phyloP scores from a whole-genome alignment of 2,113 vertebrate genomes.

The Chloropsis cyanopogon region DNA sequence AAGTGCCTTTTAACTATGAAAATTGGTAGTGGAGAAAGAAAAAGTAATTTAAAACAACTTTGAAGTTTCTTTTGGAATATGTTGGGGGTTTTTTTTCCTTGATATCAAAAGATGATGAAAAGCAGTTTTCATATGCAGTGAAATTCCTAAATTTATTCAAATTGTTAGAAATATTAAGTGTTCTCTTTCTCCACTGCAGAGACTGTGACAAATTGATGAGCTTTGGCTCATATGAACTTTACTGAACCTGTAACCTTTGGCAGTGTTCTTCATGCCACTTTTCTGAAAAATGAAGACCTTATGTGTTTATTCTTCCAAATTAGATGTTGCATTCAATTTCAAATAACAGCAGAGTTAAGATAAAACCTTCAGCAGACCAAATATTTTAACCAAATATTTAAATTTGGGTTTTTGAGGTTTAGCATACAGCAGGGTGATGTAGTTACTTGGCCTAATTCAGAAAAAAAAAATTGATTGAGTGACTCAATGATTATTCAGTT shows the following conservation, averaged over 20 bases:
- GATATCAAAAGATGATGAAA: neutral
- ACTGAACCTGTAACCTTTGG: neutral
- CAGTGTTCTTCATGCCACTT: neutral
- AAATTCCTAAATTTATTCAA: neutral
- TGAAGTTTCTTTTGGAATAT: neutral
- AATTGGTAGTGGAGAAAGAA: neutral
- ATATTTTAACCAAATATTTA: neutral
- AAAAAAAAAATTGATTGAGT: neutral
- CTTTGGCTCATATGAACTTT: neutral
- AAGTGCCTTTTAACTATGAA: neutral
- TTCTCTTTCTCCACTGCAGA: neutral
- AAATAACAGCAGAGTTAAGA: neutral
- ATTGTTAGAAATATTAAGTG: neutral
- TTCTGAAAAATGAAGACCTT: neutral
- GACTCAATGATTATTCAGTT: neutral
- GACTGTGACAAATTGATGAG: neutral
- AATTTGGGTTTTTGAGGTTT: neutral
- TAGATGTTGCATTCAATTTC: neutral
- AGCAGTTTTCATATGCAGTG: neutral
- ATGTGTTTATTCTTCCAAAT: neutral
- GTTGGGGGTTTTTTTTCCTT: rapidly evolving
- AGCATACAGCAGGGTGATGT: neutral
- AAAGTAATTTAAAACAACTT: neutral
- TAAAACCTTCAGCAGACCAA: neutral
- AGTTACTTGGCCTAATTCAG: neutral